Percentiles rank a stretch among this genome's conserved stretches.
phyloP scores from a whole-genome alignment of 2,888 invertebrate genomes.

The Phragmatobia fuliginosa region DNA sequence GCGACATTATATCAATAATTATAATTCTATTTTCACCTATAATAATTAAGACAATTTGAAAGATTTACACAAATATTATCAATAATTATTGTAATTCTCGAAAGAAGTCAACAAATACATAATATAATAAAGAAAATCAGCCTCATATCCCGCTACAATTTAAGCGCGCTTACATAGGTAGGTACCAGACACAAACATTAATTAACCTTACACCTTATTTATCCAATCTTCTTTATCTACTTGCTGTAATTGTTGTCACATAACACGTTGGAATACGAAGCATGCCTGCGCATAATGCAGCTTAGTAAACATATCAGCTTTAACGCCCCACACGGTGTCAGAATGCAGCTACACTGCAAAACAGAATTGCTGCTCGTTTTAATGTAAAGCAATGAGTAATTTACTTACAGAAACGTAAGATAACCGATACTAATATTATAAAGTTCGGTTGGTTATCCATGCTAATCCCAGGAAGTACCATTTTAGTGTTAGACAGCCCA shows the following conservation, averaged over 20 bases:
- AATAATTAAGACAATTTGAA: too few species aligned
- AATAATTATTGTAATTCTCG: too few species aligned
- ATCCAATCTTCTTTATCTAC: not conserved
- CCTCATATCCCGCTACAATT: not conserved
- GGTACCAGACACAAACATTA: not conserved
- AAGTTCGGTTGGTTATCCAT: too few species aligned
- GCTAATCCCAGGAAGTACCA: too few species aligned
- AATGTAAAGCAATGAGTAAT: not conserved
- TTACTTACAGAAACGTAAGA: not conserved
- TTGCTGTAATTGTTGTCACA: constrained; percentile 14
- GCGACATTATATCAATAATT: too few species aligned
- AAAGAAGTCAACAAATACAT: not conserved
- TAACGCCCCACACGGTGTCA: constrained; percentile 10
- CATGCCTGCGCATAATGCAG: constrained; percentile 19
- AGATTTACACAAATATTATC: too few species aligned
- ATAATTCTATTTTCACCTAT: not conserved
- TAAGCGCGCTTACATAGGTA: not conserved
- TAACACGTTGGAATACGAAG: constrained; percentile 10
- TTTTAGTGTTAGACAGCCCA: too few species aligned
- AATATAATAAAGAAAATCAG: not conserved
- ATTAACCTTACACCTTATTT: not conserved
- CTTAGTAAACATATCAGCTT: constrained; percentile 9
- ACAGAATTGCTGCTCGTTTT: constrained; percentile 1
- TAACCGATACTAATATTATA: too few species aligned
- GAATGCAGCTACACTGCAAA: not conserved